Evolutionary conservation across 2,113 vertebrate genomes (phyloP), one percentile per base, ranked within the genome.

Genomic region (Osmerus eperlanus): DNA sequence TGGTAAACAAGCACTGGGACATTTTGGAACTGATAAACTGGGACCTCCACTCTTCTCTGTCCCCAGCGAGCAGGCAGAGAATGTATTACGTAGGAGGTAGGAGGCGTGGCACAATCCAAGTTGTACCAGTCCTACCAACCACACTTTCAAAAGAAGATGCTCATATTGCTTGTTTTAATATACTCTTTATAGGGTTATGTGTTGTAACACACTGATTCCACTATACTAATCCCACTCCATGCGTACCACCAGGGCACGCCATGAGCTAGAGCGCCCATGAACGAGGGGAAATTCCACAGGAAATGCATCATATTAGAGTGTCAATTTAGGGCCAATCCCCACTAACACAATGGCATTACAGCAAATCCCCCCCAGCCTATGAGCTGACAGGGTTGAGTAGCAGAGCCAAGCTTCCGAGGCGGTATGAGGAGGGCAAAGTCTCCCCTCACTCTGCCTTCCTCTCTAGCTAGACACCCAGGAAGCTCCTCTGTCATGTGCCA

Each of bases 331-430:
- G 88, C 84, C 84, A 86, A 90, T 90, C 86, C 85, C 11, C 64
- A 77, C 85, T 74, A 83, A 89, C 84, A 89, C 86, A 88, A 90
- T 86, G 82, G 87, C 72, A 86, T 89, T 88, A 89, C 81, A 85
- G 86, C 83, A 86, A 89, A 89, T 87, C 86, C 88, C 75, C 74
- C 67, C 5, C 2, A 81, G 86, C 85, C 78, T 70, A 62, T 80
- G 73, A 85, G 72, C 81, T 82, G 83, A 84, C 74, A 70, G 80
- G 61, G 73, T 69, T 53, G 72, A 71, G 78, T 78, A 62, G 81
- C 47, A 60, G 78, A 74, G 86, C 85, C 87, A 86, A 76, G 73
- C 65, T 36, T 75, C 71, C 23, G 2, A 61, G 72, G 76, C 71
- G 47, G 80, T 70, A 69, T 73, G 54, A 77, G 79, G 74, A 47